Evolutionary conservation across 2,888 invertebrate genomes (phyloP).

Genomic region (Masnerella sp.): DNA sequence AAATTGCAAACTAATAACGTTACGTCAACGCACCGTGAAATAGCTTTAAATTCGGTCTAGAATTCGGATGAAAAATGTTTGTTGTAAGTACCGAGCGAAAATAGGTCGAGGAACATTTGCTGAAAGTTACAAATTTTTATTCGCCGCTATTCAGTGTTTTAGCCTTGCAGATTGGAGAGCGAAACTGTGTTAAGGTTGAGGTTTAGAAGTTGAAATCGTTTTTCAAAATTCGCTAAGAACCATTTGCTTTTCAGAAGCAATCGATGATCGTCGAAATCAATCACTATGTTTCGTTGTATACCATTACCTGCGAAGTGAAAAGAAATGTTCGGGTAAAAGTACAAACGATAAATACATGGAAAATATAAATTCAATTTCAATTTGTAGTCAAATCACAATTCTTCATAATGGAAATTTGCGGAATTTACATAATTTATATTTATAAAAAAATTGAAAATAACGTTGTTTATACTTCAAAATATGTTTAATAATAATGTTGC

Average conservation of each 20-base stretch:
- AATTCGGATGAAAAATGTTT: conserved; percentile 23
- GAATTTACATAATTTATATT: too few relatives aligned
- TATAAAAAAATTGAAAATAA: too few relatives aligned
- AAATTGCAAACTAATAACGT: background rate
- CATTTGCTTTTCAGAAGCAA: background rate
- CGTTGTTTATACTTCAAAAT: too few relatives aligned
- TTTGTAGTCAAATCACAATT: too few relatives aligned
- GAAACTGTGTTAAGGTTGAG: conserved; percentile 33
- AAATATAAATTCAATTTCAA: too few relatives aligned
- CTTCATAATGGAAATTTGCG: too few relatives aligned
- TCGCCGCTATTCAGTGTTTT: conserved; percentile 8
- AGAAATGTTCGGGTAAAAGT: too few relatives aligned
- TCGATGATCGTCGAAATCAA: too few relatives aligned
- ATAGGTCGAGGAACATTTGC: conserved; percentile 34
- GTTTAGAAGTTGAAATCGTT: background rate
- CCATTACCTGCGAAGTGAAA: too few relatives aligned
- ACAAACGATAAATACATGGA: too few relatives aligned
- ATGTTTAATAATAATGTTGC: too few relatives aligned
- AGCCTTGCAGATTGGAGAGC: conserved; percentile 15
- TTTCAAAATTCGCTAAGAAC: background rate
- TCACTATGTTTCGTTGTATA: too few relatives aligned
- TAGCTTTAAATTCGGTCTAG: conserved; percentile 8
- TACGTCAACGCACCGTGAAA: conserved; percentile 9
- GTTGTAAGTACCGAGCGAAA: background rate
- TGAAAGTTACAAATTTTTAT: conserved; percentile 23